Percentiles rank a stretch among this genome's conserved stretches.
Evolutionary conservation across 2,797 vertebrate species (phyloP).

Genomic region (Buphagus erythrorhynchus): DNA sequence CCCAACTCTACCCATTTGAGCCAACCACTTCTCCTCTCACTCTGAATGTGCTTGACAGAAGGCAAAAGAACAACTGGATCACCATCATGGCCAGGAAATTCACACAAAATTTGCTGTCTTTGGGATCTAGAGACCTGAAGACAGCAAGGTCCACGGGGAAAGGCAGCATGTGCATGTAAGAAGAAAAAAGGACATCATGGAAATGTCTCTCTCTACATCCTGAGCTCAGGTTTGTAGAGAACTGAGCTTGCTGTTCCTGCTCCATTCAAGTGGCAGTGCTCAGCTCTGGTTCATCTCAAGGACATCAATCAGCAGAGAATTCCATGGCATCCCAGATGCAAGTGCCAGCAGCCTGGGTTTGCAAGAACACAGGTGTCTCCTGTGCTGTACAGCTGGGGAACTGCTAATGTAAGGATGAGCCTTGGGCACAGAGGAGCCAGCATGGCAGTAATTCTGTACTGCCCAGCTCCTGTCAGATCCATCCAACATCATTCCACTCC

Average conservation of each 20-base stretch:
- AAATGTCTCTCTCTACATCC: not conserved
- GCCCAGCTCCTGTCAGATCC: not conserved
- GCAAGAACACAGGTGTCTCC: not conserved
- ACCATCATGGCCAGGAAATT: not conserved
- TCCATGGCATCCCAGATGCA: not conserved
- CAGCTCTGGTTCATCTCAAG: not conserved
- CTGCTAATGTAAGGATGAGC: not conserved
- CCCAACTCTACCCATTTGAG: not conserved
- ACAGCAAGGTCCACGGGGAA: not conserved
- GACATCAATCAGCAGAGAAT: not conserved
- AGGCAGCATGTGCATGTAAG: fast-evolving
- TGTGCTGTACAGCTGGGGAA: not conserved
- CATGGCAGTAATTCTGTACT: not conserved
- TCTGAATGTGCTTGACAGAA: not conserved
- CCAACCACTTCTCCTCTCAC: not conserved
- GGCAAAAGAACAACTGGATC: not conserved
- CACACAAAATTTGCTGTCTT: not conserved
- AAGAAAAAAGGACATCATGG: not conserved
- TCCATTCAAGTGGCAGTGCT: not conserved
- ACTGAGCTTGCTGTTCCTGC: not conserved
- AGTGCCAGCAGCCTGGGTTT: not conserved
- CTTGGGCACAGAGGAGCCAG: not conserved
- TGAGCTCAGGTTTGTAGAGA: not conserved
- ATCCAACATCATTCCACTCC: not conserved
- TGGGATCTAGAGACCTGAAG: not conserved